Base-by-base conservation (phyloP, 2,888 invertebrate species). In the Leptopilina myrica region DNA sequence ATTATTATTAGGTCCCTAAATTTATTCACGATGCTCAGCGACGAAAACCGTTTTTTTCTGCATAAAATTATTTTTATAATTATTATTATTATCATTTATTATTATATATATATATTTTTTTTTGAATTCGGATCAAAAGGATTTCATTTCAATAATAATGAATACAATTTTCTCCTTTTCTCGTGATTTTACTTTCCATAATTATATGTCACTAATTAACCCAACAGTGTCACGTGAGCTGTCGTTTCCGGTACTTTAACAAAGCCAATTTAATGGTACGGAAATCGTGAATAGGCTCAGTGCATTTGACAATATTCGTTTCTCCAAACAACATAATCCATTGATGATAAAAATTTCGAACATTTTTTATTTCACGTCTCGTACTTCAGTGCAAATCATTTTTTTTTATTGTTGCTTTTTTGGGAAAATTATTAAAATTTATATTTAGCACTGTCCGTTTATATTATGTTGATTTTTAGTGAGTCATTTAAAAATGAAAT, bases 131-230 rank as follows among this genome's bases (percentile, higher is more conserved):
- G n/a, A 43, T 69, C 14, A 53, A 26, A 49, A 49, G 53, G 26
- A 11, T 73, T 56, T 73, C 40, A 59, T n/a, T 56, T 11, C 75
- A 66, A 78, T 77, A 20, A 79, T 79, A 80, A 65, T 59, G 76
- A 64, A 86, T 84, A 86, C 84, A 8, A 86, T 56, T 86, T 85
- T 86, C 84, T 83, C 87, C 79, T 75, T 62, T 80, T 81, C 81
- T 78, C 69, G 69, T 78, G 78, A 78, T 83, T 81, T 85, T 84
- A 83, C 85, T 85, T 82, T 84, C 82, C 77, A 85, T 84, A 85
- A 86, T 84, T 84, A 78, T 76, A 80, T 83, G 85, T 84, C 85
- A 81, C 83, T 78, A 83, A 82, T 82, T 83, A 82, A 76, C 53
- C 64, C 59, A 43, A 20, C 59, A 76, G 15, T 73, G 73, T 73